Conservation (phyloP, 2,113 vertebrate species). For the Hystrix brachyura region DNA sequence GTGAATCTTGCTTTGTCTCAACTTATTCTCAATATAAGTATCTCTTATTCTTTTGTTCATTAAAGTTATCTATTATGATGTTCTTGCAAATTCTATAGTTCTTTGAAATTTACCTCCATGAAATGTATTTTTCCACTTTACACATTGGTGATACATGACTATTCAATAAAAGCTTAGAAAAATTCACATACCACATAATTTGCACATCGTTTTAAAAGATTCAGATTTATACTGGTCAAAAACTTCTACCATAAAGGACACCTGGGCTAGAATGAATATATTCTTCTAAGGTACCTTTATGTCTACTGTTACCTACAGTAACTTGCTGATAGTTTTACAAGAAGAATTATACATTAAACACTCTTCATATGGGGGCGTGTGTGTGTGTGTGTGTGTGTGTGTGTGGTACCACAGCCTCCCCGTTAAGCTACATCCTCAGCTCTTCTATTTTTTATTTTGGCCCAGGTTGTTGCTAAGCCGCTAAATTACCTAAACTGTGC, state of each 20-base stretch:
- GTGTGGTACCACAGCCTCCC: neutral
- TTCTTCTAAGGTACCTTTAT: neutral
- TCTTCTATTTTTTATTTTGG: neutral
- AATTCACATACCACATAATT: slow-evolving; percentile 22
- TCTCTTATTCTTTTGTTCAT: slow-evolving; percentile 19
- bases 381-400: neutral
- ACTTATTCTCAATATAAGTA: slow-evolving; percentile 37
- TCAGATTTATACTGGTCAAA: neutral
- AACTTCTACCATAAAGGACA: neutral
- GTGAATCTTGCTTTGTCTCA: neutral
- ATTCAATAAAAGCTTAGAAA: slow-evolving; percentile 50
- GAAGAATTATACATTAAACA: neutral
- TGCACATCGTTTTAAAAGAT: neutral
- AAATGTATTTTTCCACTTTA: neutral
- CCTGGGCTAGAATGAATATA: neutral
- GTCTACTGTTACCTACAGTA: neutral
- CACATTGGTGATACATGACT: neutral
- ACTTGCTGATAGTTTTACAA: neutral
- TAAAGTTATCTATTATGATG: neutral
- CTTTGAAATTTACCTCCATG: slow-evolving; percentile 3
- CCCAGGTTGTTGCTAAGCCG: neutral
- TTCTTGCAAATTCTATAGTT: slow-evolving; percentile 3
- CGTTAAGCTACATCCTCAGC: neutral
- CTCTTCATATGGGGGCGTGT: neutral
- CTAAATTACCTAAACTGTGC: neutral